Conservation (phyloP, 1,140 invertebrate genomes). For the Mizuhopecten yessoensis region DNA sequence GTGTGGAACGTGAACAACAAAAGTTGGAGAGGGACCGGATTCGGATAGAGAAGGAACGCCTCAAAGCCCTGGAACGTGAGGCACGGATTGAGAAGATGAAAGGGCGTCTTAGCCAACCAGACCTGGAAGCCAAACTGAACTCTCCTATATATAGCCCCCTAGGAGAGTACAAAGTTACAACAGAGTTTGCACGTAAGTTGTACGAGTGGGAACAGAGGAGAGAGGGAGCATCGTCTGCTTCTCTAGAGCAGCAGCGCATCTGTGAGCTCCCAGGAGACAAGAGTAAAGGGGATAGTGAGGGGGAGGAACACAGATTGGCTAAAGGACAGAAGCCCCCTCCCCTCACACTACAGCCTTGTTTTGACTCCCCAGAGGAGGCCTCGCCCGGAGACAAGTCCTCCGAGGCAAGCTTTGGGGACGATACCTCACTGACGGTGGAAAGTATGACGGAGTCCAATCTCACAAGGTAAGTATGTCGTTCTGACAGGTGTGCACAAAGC, state of each 20-base stretch:
- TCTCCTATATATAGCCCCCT: constrained; percentile 72
- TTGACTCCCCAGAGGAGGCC: constrained; percentile 75
- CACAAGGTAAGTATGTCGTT: constrained; percentile 67
- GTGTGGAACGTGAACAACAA: constrained; percentile 87
- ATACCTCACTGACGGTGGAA: constrained; percentile 72
- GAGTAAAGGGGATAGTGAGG: constrained; percentile 41
- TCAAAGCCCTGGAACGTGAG: constrained; percentile 85
- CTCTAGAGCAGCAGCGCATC: constrained; percentile 55
- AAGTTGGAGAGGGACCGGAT: constrained; percentile 87
- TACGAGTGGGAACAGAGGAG: constrained; percentile 94
- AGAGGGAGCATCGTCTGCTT: constrained; percentile 69
- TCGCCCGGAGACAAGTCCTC: constrained; percentile 68
- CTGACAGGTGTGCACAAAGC: background rate
- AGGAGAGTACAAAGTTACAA: constrained; percentile 86
- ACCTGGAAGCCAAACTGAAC: constrained; percentile 72
- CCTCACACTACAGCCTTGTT: constrained; percentile 72
- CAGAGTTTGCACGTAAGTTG: constrained; percentile 93
- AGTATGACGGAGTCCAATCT: constrained; percentile 77
- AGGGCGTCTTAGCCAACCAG: constrained; percentile 76
- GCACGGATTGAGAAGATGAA: constrained; percentile 84
- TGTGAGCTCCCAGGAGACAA: constrained; percentile 48
- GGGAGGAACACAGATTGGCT: background rate
- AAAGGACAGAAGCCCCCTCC: constrained; percentile 73
- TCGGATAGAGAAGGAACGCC: constrained; percentile 84
- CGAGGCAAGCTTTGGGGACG: constrained; percentile 73